Evolutionary conservation across 2,888 invertebrate genomes (phyloP), one percentile per base, ranked within the genome.

Genomic region (Nymphalis urticae): DNA sequence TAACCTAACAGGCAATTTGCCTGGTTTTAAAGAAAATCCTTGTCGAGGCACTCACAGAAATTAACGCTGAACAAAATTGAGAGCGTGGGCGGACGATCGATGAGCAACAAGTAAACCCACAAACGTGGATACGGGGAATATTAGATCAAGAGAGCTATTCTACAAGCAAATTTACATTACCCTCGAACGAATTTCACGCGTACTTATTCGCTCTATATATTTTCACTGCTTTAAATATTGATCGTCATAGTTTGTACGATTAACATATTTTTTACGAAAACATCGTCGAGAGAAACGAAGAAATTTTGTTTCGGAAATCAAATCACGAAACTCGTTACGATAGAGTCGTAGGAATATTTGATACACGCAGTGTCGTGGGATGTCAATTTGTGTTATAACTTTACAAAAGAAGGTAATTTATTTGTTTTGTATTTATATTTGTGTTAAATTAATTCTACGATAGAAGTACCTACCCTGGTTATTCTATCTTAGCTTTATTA

Each of bases 1-100:
- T 51, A 51, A 56, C 56, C 50, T 27, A 48, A 65, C 67, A 51
- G 47, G 59, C 69, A 68, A 69, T 72, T 72, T 67, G 17, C 61
- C 48, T 47, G 67, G 64, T 69, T 67, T 72, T 68, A 68, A 68
- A 71, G 68, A 75, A 76, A 74, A 66, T 73, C 74, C 72, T 67
- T 66, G 70, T 73, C 70, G 68, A 74, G 76, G 80, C 81, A 79
- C 82, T 83, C 80, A 81, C 78, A 82, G 76, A 84, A 85, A 85
- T 84, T 79, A 85, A 81, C 81, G 79, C 77, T 71, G 76, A 78
- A 78, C 76, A 76, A 75, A 79, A 82, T 82, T 80, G 81, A 77
- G 80, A 82, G 78, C 75, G 81, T 77, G 78, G 73, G 69, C 62
- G 62, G 66, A 9, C 72, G 75, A 76, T 75, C 76, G 75, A 73